A percentile compares a stretch with the other conserved stretches of the same genome.
These are phyloP conservation scores for Tenthredo scrophulariae DNA, from an alignment of 2,888 invertebrate genomes.

Conservation along the genomic window DNA sequence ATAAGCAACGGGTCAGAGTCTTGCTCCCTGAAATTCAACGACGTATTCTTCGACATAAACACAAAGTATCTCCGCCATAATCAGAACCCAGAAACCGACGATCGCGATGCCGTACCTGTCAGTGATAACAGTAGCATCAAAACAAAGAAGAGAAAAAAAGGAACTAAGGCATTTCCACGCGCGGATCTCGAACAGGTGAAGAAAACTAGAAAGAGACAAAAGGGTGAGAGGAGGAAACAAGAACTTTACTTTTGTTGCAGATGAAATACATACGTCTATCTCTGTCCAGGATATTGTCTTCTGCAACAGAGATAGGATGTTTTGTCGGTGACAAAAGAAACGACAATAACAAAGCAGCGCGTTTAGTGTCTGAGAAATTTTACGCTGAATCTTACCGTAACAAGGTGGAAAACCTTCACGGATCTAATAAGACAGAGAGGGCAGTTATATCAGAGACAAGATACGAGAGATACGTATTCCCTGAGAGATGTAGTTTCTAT, in stretches of 20 bases:
- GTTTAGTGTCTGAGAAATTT: constrained; percentile 73
- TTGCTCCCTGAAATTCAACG: constrained; percentile 71
- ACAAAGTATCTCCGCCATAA: constrained; percentile 76
- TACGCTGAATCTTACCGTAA: constrained; percentile 74
- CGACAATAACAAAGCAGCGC: constrained; percentile 76
- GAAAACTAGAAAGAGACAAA: constrained; percentile 32
- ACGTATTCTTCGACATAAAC: constrained; percentile 78
- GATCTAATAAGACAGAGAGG: constrained; percentile 81
- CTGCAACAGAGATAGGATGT: constrained; percentile 64
- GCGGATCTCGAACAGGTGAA: constrained; percentile 67
- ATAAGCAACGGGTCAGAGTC: constrained; percentile 66
- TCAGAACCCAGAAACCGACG: constrained; percentile 60
- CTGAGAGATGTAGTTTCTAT: constrained; percentile 84
- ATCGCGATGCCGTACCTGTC: constrained; percentile 16
- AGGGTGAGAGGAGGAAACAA: constrained; percentile 55
- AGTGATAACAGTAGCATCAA: constrained; percentile 54
- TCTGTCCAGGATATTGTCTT: constrained; percentile 64
- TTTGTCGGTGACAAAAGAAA: constrained; percentile 60
- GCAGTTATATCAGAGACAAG: constrained; percentile 80
- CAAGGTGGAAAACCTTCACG: constrained; percentile 76
- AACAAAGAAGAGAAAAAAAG: constrained; percentile 71
- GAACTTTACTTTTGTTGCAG: constrained; percentile 62
- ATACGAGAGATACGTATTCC: constrained; percentile 83
- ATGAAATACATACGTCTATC: constrained; percentile 68
- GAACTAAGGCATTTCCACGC: constrained; percentile 62